Percentiles rank a stretch among this genome's conserved stretches.
Conservation (phyloP, 2,888 invertebrate species). For the Orthonychiurus folsomi region DNA sequence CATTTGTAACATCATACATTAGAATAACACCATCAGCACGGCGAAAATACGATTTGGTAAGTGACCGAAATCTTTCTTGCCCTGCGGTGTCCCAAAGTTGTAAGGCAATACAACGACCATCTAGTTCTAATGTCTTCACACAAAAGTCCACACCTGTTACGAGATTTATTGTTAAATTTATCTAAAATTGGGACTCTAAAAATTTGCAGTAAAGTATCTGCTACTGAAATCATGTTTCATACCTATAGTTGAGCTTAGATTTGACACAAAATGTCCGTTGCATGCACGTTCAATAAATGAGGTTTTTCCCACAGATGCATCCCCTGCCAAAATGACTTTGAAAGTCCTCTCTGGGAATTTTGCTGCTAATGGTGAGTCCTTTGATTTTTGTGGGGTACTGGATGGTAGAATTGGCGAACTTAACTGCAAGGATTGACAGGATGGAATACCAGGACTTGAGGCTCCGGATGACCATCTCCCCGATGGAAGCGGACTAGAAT, state of each 20-base stretch:
- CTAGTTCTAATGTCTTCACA: slow-evolving; percentile 50
- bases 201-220: no score
- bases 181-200: no score
- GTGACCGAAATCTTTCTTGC: slow-evolving; percentile 51
- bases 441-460: not conserved
- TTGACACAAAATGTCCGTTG: slow-evolving; percentile 50
- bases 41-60: slow-evolving; percentile 55
- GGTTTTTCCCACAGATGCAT: slow-evolving; percentile 56
- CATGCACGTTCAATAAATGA: slow-evolving; percentile 53
- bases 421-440: not conserved
- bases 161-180: slow-evolving; percentile 4
- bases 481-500: slow-evolving; percentile 34
- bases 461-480: slow-evolving; percentile 27
- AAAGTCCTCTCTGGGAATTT: slow-evolving; percentile 53
- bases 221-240: no score
- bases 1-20: slow-evolving; percentile 53
- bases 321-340: slow-evolving; percentile 55
- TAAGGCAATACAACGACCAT: slow-evolving; percentile 47
- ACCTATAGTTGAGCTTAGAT: slow-evolving; percentile 54
- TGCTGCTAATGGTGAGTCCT: not conserved
- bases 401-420: not conserved
- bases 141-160: slow-evolving; percentile 51
- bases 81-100: slow-evolving; percentile 57
- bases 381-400: not conserved
- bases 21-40: slow-evolving; percentile 55